Evolutionary conservation across 1,140 invertebrate species (phyloP).

Genomic region (Hermetia illucens): DNA sequence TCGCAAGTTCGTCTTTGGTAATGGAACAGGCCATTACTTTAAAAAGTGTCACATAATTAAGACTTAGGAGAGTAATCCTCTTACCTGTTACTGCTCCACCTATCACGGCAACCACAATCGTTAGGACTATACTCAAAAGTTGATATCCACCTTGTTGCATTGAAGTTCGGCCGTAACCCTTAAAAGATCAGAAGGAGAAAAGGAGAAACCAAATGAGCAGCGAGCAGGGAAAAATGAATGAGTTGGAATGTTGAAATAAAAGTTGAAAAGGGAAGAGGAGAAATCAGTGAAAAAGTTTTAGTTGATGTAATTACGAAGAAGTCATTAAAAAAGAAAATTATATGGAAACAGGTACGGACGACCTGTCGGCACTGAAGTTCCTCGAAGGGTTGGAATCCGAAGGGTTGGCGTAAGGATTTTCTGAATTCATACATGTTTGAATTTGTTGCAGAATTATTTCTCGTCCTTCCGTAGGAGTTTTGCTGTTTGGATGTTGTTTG

Average conservation of each 20-base stretch:
- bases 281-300: no score
- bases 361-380: slow-evolving; percentile 20
- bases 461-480: no score
- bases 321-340: background rate
- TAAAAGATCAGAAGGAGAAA: background rate
- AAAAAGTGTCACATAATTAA: slow-evolving; percentile 5
- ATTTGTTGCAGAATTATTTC: no score
- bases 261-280: background rate
- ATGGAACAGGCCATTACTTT: slow-evolving; percentile 6
- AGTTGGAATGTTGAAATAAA: background rate
- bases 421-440: no score
- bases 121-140: slow-evolving; percentile 53
- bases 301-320: background rate
- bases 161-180: slow-evolving; percentile 46
- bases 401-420: background rate
- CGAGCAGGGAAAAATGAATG: no score
- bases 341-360: slow-evolving; percentile 11
- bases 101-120: slow-evolving; percentile 51
- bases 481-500: no score
- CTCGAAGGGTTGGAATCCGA: slow-evolving; percentile 10
- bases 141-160: slow-evolving; percentile 65
- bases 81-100: slow-evolving; percentile 72
- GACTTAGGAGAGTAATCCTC: slow-evolving; percentile 6
- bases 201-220: slow-evolving; percentile 3
- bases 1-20: no score